A percentile compares a stretch with the other conserved stretches of the same genome.
Conservation (phyloP, 2,797 vertebrate genomes). For the Sebastes ruberrimus region DNA sequence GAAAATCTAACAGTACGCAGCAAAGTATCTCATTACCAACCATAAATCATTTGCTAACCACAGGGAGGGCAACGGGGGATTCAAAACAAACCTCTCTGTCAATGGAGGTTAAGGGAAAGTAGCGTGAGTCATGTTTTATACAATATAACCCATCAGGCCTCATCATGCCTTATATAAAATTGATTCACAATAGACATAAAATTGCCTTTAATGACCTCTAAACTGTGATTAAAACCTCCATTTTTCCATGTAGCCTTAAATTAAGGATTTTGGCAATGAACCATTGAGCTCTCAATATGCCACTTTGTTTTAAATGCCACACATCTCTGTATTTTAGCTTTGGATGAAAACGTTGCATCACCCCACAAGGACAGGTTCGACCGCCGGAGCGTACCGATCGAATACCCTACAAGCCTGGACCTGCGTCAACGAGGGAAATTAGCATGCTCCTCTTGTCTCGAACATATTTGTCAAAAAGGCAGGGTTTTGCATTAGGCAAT, state of each 20-base stretch:
- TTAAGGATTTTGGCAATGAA: background rate
- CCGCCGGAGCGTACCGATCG: background rate
- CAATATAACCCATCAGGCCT: background rate
- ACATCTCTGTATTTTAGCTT: background rate
- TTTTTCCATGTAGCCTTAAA: background rate
- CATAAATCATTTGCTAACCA: slow-evolving; percentile 41
- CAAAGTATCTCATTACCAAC: slow-evolving; percentile 36
- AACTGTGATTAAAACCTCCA: background rate
- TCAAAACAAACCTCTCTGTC: slow-evolving; percentile 19
- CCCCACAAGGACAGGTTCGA: slow-evolving; percentile 40
- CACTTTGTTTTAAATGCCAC: background rate
- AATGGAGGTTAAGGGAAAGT: background rate
- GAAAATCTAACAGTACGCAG: background rate
- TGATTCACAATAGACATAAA: background rate
- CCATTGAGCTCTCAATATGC: background rate
- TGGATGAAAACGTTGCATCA: slow-evolving; percentile 16
- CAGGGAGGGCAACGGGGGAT: background rate
- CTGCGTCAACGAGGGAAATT: slow-evolving; percentile 29
- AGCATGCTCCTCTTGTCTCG: background rate
- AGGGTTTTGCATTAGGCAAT: background rate
- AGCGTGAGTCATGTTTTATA: background rate
- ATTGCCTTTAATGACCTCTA: background rate
- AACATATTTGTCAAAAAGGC: slow-evolving; percentile 39
- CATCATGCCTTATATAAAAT: background rate
- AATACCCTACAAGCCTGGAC: slow-evolving; percentile 50